These are phyloP conservation scores for Parauchenoglanis punctatus DNA, from an alignment of 2,797 vertebrate genomes.

Conservation along the genomic window DNA sequence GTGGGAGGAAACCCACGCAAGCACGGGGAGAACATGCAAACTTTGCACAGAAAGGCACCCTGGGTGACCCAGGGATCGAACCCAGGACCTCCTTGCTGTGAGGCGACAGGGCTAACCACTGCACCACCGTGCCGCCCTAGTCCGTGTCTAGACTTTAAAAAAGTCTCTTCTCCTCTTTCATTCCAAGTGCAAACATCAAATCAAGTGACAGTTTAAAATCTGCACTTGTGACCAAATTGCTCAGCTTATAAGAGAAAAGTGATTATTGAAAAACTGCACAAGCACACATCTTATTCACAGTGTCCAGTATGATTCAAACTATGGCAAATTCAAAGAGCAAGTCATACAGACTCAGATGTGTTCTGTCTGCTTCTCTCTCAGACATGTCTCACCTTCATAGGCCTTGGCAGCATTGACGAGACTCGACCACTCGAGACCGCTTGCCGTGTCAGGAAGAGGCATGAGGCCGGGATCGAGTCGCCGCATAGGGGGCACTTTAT, in stretches of 20 bases:
- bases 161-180: neutral
- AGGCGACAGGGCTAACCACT: no score
- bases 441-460: slow-evolving; percentile 88
- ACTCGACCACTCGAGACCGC: slow-evolving; percentile 91
- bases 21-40: no score
- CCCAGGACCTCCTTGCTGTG: no score
- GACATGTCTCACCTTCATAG: slow-evolving; percentile 84
- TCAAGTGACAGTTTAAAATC: neutral
- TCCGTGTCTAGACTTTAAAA: neutral
- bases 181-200: neutral
- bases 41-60: no score
- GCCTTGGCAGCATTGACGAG: slow-evolving; percentile 90
- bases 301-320: neutral
- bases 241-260: neutral
- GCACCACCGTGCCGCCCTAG: no score
- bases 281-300: neutral
- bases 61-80: no score
- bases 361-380: neutral
- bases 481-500: slow-evolving; percentile 78
- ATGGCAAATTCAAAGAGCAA: neutral
- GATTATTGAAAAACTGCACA: neutral
- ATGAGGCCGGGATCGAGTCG: slow-evolving; percentile 86
- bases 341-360: neutral
- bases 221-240: neutral
- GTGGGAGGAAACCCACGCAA: no score